Conservation (phyloP, 2,113 vertebrate genomes). For the Psittacula cyanocephala region DNA sequence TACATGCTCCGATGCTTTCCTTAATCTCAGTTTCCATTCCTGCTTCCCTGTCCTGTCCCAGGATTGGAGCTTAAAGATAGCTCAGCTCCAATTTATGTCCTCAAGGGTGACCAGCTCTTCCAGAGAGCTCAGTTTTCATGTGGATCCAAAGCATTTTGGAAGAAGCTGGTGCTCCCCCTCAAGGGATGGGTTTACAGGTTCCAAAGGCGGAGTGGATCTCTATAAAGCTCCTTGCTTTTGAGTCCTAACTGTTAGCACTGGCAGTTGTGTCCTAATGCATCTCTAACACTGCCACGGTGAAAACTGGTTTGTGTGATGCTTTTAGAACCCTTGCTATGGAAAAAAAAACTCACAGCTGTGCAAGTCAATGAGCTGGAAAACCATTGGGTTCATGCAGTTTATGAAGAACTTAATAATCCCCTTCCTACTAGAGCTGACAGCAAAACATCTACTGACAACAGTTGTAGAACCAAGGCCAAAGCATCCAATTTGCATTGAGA, state of each 20-base stretch:
- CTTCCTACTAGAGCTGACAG: neutral
- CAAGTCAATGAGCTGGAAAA: neutral
- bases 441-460: rapidly evolving
- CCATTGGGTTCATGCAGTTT: neutral
- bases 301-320: neutral
- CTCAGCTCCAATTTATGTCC: neutral
- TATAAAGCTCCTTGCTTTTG: neutral
- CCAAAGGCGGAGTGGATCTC: neutral
- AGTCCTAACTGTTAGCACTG: neutral
- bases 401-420: too few species aligned
- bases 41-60: neutral
- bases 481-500: neutral
- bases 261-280: neutral
- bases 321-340: neutral
- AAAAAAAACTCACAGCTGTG: neutral
- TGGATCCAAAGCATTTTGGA: neutral
- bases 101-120: neutral
- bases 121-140: neutral
- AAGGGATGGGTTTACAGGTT: neutral
- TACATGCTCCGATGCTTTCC: neutral
- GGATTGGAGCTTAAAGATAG: neutral
- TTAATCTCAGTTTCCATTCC: neutral
- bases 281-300: neutral
- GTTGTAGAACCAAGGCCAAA: neutral
- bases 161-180: neutral